Conservation (phyloP, 2,113 vertebrate species). For the Rana temporaria region DNA sequence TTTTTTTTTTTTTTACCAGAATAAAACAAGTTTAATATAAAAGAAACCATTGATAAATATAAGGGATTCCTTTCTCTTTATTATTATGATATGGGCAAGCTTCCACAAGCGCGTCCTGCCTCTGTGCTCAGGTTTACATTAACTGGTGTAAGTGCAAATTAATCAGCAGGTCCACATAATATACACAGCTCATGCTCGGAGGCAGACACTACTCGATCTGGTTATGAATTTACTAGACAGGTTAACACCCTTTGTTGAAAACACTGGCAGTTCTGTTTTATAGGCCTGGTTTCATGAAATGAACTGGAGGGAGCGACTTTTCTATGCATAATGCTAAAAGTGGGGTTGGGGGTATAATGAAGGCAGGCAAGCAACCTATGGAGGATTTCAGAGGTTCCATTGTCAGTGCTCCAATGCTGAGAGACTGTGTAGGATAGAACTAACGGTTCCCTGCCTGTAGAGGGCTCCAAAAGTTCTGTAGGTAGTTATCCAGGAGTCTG, state of each 20-base stretch:
- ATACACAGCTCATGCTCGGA: constrained; percentile 22
- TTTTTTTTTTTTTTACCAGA: neutral
- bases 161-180: constrained; percentile 47
- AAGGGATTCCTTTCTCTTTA: constrained; percentile 24
- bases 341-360: neutral
- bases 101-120: constrained; percentile 15
- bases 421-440: too few species aligned
- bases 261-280: neutral
- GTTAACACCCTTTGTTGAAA: constrained; percentile 25
- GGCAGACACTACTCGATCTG: constrained; percentile 12
- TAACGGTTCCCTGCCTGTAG: too few species aligned
- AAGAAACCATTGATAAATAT: neutral
- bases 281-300: neutral
- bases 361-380: neutral
- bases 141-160: constrained; percentile 38
- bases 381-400: neutral
- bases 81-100: constrained; percentile 26
- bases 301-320: neutral
- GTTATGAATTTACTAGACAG: neutral
- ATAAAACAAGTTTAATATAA: neutral
- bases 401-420: neutral
- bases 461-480: too few species aligned
- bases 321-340: neutral
- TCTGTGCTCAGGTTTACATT: constrained; percentile 32
- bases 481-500: too few species aligned